Conservation (phyloP, 2,888 invertebrate genomes). For the Pecten maximus region DNA sequence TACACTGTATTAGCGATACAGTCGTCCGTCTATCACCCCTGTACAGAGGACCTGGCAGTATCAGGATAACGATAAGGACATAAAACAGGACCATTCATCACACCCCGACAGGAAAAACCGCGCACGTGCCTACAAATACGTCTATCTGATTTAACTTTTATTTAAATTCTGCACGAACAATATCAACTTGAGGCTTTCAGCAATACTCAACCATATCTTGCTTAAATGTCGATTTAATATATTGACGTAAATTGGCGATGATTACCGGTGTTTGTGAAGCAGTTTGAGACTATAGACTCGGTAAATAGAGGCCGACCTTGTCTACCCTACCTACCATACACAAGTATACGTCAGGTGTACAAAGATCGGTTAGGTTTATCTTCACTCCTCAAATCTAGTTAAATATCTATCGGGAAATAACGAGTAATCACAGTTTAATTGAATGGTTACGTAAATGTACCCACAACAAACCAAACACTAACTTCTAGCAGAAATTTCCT, state of each 20-base stretch:
- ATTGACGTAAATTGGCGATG: constrained; percentile 5
- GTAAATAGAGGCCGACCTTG: background rate
- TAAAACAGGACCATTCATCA: background rate
- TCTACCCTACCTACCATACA: background rate
- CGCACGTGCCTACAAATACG: background rate
- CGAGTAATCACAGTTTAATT: too few species aligned
- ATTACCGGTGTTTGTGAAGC: background rate
- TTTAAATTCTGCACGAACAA: constrained; percentile 5
- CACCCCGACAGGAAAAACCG: background rate
- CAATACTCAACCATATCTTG: background rate
- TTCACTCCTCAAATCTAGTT: background rate
- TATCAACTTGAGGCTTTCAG: background rate
- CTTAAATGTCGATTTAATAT: constrained; percentile 29
- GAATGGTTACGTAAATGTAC: too few species aligned
- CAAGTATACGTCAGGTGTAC: background rate
- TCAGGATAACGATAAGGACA: background rate
- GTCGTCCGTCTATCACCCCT: too few species aligned
- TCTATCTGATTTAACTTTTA: background rate
- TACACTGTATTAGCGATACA: too few species aligned
- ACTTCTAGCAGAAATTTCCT: background rate
- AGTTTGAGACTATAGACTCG: background rate
- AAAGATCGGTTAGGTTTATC: background rate
- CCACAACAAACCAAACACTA: too few species aligned
- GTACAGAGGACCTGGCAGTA: too few species aligned
- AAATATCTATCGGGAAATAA: background rate